phyloP scores from a whole-genome alignment of 2,797 vertebrate genomes.

The Enteromius argenteus region DNA sequence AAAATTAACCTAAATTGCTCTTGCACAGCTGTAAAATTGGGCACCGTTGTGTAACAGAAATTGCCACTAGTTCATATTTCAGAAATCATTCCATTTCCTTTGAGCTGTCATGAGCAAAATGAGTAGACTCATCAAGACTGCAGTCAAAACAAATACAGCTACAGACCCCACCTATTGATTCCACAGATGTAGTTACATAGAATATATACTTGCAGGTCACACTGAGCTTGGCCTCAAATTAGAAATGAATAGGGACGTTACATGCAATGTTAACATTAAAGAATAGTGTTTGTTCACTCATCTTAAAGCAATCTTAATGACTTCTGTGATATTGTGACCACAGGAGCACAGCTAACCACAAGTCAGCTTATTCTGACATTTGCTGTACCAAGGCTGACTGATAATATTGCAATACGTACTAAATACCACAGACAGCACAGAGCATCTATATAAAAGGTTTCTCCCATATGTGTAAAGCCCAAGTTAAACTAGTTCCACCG shows the following conservation, averaged over 20 bases:
- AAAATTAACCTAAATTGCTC: slow-evolving; percentile 16
- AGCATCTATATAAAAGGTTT: background rate
- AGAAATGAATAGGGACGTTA: slow-evolving; percentile 5
- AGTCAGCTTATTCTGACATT: background rate
- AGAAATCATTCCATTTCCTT: slow-evolving; percentile 55
- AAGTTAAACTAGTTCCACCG: slow-evolving; percentile 52
- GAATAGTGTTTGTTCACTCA: background rate
- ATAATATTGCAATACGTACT: background rate
- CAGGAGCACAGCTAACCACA: background rate
- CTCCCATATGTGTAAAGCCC: background rate
- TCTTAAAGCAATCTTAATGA: background rate
- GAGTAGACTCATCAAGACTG: slow-evolving; percentile 28
- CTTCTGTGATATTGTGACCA: background rate
- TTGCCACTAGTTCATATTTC: slow-evolving; percentile 43
- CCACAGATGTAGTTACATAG: background rate
- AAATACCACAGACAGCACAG: background rate
- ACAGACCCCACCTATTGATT: slow-evolving; percentile 32
- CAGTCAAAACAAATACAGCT: slow-evolving; percentile 58
- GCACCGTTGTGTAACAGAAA: slow-evolving; percentile 26
- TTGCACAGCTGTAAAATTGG: slow-evolving; percentile 33
- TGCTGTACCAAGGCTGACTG: background rate
- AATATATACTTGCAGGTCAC: background rate
- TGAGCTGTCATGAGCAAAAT: slow-evolving; percentile 45
- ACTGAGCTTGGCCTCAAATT: background rate
- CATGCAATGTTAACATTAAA: background rate